These are phyloP conservation scores for Procavia capensis DNA, from an alignment of 2,113 vertebrate genomes.

Conservation along the genomic window DNA sequence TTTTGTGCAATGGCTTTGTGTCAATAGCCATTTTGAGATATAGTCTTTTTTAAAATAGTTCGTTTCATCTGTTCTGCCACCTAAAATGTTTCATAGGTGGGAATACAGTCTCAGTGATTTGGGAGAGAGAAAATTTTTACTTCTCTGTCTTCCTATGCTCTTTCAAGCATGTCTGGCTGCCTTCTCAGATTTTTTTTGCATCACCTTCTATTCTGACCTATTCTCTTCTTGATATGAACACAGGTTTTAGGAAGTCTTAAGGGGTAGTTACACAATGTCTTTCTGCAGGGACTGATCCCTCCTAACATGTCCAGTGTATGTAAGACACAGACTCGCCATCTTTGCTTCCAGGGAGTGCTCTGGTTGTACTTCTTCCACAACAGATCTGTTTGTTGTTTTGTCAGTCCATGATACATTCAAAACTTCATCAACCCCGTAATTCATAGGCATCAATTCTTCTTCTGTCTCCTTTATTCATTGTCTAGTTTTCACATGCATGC, in stretches of 20 bases:
- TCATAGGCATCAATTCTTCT: too few relatives aligned
- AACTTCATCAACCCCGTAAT: too few relatives aligned
- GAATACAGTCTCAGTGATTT: not conserved
- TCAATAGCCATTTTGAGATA: not conserved
- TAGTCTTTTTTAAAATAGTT: not conserved
- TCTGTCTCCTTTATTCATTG: too few relatives aligned
- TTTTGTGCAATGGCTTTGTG: not conserved
- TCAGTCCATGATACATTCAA: too few relatives aligned
- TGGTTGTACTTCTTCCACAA: too few relatives aligned
- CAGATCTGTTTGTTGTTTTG: too few relatives aligned
- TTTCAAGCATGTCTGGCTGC: not conserved
- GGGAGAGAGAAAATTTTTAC: not conserved
- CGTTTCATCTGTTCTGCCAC: not conserved
- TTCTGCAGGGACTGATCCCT: too few relatives aligned
- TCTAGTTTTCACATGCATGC: too few relatives aligned
- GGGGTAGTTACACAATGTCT: too few relatives aligned
- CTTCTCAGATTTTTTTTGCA: not conserved
- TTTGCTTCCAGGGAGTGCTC: too few relatives aligned
- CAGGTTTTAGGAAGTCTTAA: not conserved
- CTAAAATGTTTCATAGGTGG: not conserved
- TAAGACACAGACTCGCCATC: too few relatives aligned
- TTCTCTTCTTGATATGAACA: not conserved
- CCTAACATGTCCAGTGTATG: too few relatives aligned
- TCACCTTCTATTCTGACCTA: not conserved
- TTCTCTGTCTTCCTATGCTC: not conserved